Conservation (phyloP, 1,140 invertebrate species). For the Calliopsis andreniformis region DNA sequence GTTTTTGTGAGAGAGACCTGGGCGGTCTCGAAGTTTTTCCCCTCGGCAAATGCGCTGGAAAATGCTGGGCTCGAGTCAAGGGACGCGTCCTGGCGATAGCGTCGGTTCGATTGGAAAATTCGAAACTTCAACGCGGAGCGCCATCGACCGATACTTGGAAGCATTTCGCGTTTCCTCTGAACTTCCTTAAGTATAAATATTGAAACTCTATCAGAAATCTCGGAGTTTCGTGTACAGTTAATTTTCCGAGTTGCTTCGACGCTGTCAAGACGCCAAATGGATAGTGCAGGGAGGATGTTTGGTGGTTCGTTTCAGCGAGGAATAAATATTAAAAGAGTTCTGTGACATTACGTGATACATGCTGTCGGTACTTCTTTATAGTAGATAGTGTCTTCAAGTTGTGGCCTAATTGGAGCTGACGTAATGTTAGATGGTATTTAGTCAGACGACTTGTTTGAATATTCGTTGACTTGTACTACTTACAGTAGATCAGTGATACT, state of each 20-base stretch:
- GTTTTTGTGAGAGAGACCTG: background rate
- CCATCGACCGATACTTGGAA: background rate
- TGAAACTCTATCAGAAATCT: slow-evolving; percentile 8
- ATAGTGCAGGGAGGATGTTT: background rate
- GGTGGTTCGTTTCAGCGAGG: background rate
- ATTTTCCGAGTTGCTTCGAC: slow-evolving; percentile 6
- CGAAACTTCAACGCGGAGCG: background rate
- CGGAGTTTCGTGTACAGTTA: background rate
- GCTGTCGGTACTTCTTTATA: too few species aligned
- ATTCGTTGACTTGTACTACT: too few species aligned
- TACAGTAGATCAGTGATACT: too few species aligned
- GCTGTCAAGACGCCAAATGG: background rate
- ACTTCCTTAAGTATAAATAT: slow-evolving; percentile 20
- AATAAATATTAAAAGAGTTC: too few species aligned
- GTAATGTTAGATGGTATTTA: too few species aligned
- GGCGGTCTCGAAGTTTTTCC: background rate
- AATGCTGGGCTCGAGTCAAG: background rate
- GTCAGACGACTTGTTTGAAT: too few species aligned
- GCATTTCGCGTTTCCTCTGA: background rate
- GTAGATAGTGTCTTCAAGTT: too few species aligned
- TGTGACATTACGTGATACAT: too few species aligned
- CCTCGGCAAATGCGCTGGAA: background rate
- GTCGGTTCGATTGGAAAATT: background rate
- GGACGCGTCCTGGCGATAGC: background rate
- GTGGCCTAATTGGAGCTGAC: too few species aligned